Evolutionary conservation across 2,888 invertebrate genomes (phyloP).

Genomic region (Himalopsyche anomala): DNA sequence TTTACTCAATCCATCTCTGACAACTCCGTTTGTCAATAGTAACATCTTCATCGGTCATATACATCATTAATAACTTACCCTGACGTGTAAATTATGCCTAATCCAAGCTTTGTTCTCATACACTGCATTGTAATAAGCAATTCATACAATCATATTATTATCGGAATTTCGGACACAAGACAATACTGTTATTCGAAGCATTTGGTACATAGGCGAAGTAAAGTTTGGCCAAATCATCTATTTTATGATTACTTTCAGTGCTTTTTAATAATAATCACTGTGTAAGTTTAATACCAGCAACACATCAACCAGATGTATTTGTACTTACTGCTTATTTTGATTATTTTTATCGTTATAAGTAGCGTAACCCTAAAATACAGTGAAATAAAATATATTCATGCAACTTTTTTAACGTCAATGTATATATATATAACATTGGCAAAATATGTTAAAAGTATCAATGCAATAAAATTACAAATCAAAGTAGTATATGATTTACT

Average conservation of each 20-base stretch:
- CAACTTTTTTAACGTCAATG: too few species aligned
- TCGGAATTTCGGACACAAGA: background rate
- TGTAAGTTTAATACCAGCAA: too few species aligned
- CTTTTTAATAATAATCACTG: too few species aligned
- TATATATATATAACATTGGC: too few species aligned
- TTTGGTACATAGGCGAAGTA: background rate
- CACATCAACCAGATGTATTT: too few species aligned
- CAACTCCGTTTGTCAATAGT: constrained; percentile 57
- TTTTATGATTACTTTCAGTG: background rate
- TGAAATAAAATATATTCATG: too few species aligned
- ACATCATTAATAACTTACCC: constrained; percentile 59
- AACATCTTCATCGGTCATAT: constrained; percentile 59
- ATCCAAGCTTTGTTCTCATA: constrained; percentile 56
- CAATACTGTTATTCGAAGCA: constrained; percentile 8
- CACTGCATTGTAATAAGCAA: constrained; percentile 16
- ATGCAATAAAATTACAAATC: too few species aligned
- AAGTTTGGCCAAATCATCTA: background rate
- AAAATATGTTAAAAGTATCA: too few species aligned
- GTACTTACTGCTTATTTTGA: too few species aligned
- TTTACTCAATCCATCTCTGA: constrained; percentile 26
- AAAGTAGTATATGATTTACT: too few species aligned
- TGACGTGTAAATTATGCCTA: constrained; percentile 59
- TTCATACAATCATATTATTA: constrained; percentile 34
- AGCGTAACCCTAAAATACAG: too few species aligned
- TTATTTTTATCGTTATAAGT: too few species aligned